Conservation (phyloP, 2,797 vertebrate species). For the Acanthopagrus latus region DNA sequence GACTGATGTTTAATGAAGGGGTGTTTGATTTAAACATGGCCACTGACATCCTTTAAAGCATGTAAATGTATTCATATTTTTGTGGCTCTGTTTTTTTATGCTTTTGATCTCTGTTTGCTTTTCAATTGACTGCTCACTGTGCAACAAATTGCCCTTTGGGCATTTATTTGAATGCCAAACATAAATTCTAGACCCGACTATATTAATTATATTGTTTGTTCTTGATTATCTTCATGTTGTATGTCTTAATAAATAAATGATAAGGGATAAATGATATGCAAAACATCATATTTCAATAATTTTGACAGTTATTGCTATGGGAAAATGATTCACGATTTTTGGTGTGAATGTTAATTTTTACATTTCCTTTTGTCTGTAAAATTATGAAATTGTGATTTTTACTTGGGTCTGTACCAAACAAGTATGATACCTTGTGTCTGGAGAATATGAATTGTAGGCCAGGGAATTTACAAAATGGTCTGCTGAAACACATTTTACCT, state of each 20-base stretch:
- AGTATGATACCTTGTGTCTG: no score
- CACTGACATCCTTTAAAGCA: slow-evolving; percentile 5
- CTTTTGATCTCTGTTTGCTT: slow-evolving; percentile 27
- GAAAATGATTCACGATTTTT: no score
- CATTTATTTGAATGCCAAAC: slow-evolving; percentile 31
- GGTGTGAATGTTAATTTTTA: no score
- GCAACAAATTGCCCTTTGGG: slow-evolving; percentile 29
- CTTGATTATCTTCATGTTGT: slow-evolving; percentile 16
- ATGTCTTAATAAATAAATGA: background rate
- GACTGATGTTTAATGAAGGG: slow-evolving; percentile 16
- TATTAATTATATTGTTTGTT: slow-evolving; percentile 30
- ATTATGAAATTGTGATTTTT: no score
- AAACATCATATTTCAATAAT: no score
- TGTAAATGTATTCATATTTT: slow-evolving; percentile 16
- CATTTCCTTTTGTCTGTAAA: no score
- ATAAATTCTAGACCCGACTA: slow-evolving; percentile 9
- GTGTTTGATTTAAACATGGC: slow-evolving; percentile 21
- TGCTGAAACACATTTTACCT: no score
- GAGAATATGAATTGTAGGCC: no score
- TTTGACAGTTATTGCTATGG: no score
- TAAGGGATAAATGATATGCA: no score
- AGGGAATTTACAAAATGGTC: no score
- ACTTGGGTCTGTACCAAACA: no score
- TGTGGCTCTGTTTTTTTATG: slow-evolving; percentile 30
- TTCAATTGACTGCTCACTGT: slow-evolving; percentile 28